Evolutionary conservation across 1,140 invertebrate species (phyloP).

Genomic region (Nilaparvata lugens): DNA sequence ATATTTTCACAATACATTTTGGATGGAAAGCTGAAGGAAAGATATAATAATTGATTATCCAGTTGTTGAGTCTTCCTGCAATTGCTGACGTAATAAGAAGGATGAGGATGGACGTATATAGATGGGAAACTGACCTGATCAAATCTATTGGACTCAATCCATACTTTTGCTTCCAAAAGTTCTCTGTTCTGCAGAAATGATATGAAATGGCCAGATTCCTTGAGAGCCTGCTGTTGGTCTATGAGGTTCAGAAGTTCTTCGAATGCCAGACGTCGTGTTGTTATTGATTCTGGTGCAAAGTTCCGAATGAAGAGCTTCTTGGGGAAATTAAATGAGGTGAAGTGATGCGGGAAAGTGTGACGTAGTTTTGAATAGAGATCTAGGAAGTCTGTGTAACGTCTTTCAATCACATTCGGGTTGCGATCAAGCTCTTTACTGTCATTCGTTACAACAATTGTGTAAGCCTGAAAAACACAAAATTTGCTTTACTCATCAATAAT

Average conservation of each 20-base stretch:
- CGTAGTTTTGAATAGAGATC: constrained; percentile 52
- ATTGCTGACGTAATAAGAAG: too few relatives aligned
- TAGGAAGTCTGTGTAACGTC: constrained; percentile 67
- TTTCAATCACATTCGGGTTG: constrained; percentile 52
- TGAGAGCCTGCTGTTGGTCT: constrained; percentile 44
- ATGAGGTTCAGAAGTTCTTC: constrained; percentile 54
- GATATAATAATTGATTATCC: too few relatives aligned
- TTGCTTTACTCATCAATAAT: too few relatives aligned
- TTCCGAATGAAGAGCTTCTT: constrained; percentile 65
- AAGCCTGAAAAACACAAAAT: constrained; percentile 28
- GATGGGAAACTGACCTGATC: constrained; percentile 35
- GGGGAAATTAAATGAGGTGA: constrained; percentile 54
- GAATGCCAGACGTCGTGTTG: constrained; percentile 57
- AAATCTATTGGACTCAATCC: constrained; percentile 50
- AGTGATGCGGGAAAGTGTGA: constrained; percentile 46
- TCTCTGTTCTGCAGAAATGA: constrained; percentile 59
- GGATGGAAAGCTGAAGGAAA: too few relatives aligned
- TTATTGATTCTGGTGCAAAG: constrained; percentile 61
- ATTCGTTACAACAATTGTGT: constrained; percentile 48
- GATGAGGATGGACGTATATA: too few relatives aligned
- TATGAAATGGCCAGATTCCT: constrained; percentile 49
- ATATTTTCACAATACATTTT: too few relatives aligned
- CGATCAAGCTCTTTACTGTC: constrained; percentile 41
- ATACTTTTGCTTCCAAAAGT: constrained; percentile 47
- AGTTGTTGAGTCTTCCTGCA: too few relatives aligned